These are phyloP conservation scores for Folsomia manolachei DNA, from an alignment of 2,888 invertebrate species.

Conservation along the genomic window DNA sequence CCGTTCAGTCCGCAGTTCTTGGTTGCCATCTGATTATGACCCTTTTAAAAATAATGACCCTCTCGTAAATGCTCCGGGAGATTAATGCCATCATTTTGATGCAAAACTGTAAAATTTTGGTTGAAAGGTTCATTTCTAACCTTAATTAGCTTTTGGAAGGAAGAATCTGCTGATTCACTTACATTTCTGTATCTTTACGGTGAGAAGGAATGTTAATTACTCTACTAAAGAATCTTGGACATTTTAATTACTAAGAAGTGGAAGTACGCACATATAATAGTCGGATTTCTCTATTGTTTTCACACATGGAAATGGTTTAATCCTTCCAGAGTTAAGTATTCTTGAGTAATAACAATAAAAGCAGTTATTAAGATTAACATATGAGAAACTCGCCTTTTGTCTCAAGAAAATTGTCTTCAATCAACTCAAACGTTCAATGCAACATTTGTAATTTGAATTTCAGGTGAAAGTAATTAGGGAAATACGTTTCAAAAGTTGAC, in stretches of 20 bases:
- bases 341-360: too few species aligned
- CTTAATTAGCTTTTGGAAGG: slow-evolving; percentile 1
- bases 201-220: background rate
- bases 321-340: too few species aligned
- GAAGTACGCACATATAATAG: too few species aligned
- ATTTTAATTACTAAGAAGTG: background rate
- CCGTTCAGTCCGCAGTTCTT: background rate
- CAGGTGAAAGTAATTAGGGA: too few species aligned
- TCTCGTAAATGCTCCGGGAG: slow-evolving; percentile 8
- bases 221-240: background rate
- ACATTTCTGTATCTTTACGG: too few species aligned
- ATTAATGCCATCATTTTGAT: background rate
- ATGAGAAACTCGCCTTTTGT: too few species aligned
- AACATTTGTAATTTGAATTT: too few species aligned
- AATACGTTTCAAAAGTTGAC: too few species aligned
- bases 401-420: too few species aligned
- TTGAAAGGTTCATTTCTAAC: background rate
- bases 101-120: background rate
- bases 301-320: background rate
- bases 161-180: too few species aligned
- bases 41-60: slow-evolving; percentile 18
- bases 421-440: too few species aligned
- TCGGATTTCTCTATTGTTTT: background rate
- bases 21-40: slow-evolving; percentile 16
- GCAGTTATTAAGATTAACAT: too few species aligned